Evolutionary conservation across 1,140 invertebrate genomes (phyloP), one percentile per base, ranked within the genome.

Genomic region (Tetramorium parvispinum): DNA sequence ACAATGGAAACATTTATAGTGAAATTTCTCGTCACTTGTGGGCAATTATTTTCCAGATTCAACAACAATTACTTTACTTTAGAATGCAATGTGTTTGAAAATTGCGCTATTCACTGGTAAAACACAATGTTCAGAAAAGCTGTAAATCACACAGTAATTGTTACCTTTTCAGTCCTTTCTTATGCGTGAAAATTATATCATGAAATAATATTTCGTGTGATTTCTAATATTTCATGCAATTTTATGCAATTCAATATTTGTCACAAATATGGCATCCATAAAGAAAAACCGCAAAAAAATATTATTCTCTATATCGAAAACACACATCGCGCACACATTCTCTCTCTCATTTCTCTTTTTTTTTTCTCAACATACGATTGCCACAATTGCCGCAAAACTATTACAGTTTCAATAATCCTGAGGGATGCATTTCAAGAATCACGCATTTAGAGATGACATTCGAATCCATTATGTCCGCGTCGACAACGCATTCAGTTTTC

Each of bases 401-500:
- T 59, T 27, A 32, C 61, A 68, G 32, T n/a, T 79, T 32, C 24
- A 68, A 61, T 66, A 32, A 49, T 61, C 37, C 24, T 21, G 49
- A 46, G 18, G 21, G 18, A 51, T 27, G 53, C 8, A 27, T 76
- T 46, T 82, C 40, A 32, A 82, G 66, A 82, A 46, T 82, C 21
- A 18, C 40, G 7, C 66, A 53, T 59, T n/a, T 59, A 65, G 71
- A 40, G 61, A 71, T 18, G 68, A 27, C 37, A 37, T 55, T 71
- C 16, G 32, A 46, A 65, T 55, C 27, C 21, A 13, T 1, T 37
- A n/a, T 10, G 7, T 59, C 51, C 27, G 21, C 24, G 16, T 13
- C 24, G 53, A 43, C 59, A 79, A 55, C 55, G 77, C 73, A 46
- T 83, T 43, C 51, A 73, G 49, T 87, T 63, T 87, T 79, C 89